These are phyloP conservation scores for Caenorhabditis remanei DNA, from an alignment of 1,140 invertebrate genomes.

Conservation along the genomic window DNA sequence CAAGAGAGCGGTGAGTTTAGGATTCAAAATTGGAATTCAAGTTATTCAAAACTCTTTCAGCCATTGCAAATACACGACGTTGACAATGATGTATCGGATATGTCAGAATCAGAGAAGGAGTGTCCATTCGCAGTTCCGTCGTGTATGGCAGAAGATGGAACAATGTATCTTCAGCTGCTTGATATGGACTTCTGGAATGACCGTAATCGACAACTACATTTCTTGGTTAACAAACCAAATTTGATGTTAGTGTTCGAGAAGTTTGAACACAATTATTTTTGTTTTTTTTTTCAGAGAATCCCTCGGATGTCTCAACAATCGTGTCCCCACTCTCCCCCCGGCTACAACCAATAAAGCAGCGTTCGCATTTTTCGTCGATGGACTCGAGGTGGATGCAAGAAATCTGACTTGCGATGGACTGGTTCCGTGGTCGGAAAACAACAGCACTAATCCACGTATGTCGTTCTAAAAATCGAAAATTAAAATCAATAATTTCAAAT, in stretches of 20 bases:
- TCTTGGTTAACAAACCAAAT: conserved; percentile 38
- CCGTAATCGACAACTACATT: conserved; percentile 58
- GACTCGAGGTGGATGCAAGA: conserved; percentile 34
- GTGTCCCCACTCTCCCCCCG: conserved; percentile 54
- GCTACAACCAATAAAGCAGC: not conserved
- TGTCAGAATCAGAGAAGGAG: conserved; percentile 52
- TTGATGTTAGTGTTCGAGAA: conserved; percentile 26
- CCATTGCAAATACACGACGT: conserved; percentile 30
- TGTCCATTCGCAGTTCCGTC: conserved; percentile 18
- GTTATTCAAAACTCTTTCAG: not conserved
- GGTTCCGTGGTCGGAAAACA: conserved; percentile 59
- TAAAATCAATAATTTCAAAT: not conserved
- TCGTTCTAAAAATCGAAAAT: too few relatives aligned
- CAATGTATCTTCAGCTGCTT: not conserved
- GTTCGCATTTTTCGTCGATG: conserved; percentile 58
- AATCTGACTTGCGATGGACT: conserved; percentile 62
- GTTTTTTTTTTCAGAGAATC: conserved; percentile 54
- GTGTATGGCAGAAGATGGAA: not conserved
- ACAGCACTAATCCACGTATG: conserved; percentile 50
- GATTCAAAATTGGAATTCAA: not conserved
- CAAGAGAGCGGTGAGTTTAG: not conserved
- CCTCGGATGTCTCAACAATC: conserved; percentile 41
- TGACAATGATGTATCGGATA: conserved; percentile 51
- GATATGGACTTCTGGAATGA: conserved; percentile 58
- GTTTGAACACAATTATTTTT: not conserved